Evolutionary conservation across 2,888 invertebrate genomes (phyloP).

Genomic region (Lycocerus yunnanus): DNA sequence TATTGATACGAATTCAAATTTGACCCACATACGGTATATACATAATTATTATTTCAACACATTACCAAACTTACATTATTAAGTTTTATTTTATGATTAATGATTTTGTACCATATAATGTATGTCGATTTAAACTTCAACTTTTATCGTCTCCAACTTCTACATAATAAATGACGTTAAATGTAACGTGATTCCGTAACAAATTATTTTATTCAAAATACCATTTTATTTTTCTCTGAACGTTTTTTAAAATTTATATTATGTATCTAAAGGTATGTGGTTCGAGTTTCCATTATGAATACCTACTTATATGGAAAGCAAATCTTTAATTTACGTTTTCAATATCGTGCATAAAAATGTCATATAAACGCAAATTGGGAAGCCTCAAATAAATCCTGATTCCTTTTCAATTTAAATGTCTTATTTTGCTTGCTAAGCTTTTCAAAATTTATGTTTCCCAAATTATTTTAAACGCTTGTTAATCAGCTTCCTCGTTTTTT

Average conservation of each 20-base stretch:
- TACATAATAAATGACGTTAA: not conserved
- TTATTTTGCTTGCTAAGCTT: not conserved
- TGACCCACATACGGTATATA: not conserved
- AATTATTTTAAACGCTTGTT: not conserved
- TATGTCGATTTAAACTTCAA: not conserved
- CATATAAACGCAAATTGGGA: not conserved
- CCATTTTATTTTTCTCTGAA: not conserved
- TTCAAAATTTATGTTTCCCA: not conserved
- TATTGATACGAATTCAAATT: not conserved
- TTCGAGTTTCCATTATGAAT: not conserved
- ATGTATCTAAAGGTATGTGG: not conserved
- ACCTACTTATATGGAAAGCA: not conserved
- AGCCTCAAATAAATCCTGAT: not conserved
- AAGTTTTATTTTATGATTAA: conserved; percentile 3
- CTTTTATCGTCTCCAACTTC: not conserved
- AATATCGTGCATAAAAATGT: not conserved
- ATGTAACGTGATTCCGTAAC: not conserved
- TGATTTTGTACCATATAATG: not conserved
- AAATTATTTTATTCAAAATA: not conserved
- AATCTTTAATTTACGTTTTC: not conserved
- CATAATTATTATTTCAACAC: conserved; percentile 5
- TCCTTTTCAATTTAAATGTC: not conserved
- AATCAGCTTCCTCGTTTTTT: not conserved
- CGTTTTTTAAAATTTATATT: not conserved
- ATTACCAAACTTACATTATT: not conserved